These are phyloP conservation scores for Synanthedon myopaeformis DNA, from an alignment of 2,888 invertebrate species.

Conservation along the genomic window DNA sequence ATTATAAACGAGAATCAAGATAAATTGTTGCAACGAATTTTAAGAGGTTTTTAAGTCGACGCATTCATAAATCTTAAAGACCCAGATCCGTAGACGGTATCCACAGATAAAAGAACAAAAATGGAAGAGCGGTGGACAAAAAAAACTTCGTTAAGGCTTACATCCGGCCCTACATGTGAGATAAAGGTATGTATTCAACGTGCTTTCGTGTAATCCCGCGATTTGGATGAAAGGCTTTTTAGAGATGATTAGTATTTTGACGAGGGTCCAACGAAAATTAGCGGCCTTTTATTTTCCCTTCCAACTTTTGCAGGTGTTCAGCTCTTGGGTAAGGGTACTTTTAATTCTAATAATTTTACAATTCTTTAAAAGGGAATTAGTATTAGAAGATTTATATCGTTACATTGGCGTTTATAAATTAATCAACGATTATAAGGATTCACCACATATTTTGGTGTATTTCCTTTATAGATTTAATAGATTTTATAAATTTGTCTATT, in stretches of 20 bases:
- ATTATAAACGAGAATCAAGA: not conserved
- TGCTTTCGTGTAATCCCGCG: constrained; percentile 7
- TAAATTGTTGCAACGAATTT: too few species aligned
- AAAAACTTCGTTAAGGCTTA: constrained; percentile 2
- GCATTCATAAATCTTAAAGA: not conserved
- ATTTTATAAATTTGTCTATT: too few species aligned
- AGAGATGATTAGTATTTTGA: constrained; percentile 4
- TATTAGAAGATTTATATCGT: too few species aligned
- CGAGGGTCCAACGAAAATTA: constrained; percentile 2
- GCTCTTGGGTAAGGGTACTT: not conserved
- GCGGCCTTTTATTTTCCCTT: not conserved
- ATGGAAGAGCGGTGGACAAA: constrained; percentile 2
- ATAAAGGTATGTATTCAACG: constrained; percentile 3
- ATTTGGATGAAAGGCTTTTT: constrained; percentile 7
- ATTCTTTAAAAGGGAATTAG: too few species aligned
- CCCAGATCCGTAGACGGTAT: not conserved
- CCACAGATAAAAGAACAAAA: not conserved
- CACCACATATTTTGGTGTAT: too few species aligned
- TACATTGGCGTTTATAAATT: too few species aligned
- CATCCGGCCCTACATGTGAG: constrained; percentile 4
- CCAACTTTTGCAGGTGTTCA: not conserved
- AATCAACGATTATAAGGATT: too few species aligned
- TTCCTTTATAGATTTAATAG: too few species aligned
- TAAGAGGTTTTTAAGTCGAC: too few species aligned
- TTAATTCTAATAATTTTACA: too few species aligned